Evolutionary conservation across 2,888 invertebrate genomes (phyloP), one percentile per base, ranked within the genome.

Genomic region (Cremastinae sp.): DNA sequence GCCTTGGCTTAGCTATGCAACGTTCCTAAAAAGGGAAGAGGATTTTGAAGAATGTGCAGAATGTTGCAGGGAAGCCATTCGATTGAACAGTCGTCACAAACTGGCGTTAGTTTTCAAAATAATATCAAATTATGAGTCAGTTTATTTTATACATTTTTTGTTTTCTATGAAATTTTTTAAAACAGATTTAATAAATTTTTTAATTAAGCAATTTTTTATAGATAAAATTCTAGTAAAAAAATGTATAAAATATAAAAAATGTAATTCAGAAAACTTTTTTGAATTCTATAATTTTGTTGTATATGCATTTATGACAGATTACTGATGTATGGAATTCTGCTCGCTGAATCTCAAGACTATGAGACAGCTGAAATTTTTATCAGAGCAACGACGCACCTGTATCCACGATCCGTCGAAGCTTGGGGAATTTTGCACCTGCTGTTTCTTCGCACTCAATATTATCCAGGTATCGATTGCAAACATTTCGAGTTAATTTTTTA

Each of bases 341-440:
- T 87, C 2, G 74, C 78, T 4, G 74, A 80, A 51, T 78, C 75
- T n/a, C 69, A 73, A 20, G 45, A 80, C 2, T 85, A 85, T 51
- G 16, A 10, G 0, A 79, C 84, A 0, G 84, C 86, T 0, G 86
- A 86, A 20, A 77, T 81, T 20, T 85, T 87, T 73, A 56, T 87
- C 0, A 79, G 78, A 68, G 74, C 83, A 0, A 59, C 85, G 0
- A 81, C 79, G 0, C 62, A 81, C 2, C 69, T 87, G 12, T 81
- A 87, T 75, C 87, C 87, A 8, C 75, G 79, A 47, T 86, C 84
- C 45, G 72, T 78, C 2, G 84, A 86, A 75, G 85, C 83, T 2
- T 87, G 87, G 87, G 70, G 70, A 5, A 78, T 82, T 28, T 61
- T 87, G 10, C 85, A 87, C 28, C 75, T 87, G 1, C 82, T 85